Evolutionary conservation across 2,888 invertebrate genomes (phyloP), one percentile per base, ranked within the genome.

Genomic region (Micoletzkya japonica): DNA sequence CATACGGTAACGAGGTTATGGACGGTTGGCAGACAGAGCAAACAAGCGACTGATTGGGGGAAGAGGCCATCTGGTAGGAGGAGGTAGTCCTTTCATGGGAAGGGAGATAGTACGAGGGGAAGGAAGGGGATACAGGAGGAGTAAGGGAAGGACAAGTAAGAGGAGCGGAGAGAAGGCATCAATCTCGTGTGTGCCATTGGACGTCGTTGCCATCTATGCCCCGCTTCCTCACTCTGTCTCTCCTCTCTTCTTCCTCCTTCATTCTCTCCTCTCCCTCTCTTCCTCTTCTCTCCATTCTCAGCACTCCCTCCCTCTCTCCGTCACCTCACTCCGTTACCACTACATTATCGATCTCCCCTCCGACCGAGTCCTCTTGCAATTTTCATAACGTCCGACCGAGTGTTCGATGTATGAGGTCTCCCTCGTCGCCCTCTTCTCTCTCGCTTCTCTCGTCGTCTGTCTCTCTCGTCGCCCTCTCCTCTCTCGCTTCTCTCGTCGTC

Each of bases 401-500:
- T n/a, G n/a, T 20, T 20, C 20, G 44, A 44, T 10, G 44, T 10
- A 44, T 44, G 44, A 44, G 20, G 20, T 44, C 20, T 44, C 10
- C 44, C 44, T 14, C 20, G 14, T 44, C 14, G 10, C 44, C 44
- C 20, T 20, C 20, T 44, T 20, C 20, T 14, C 44, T 44, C 44
- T 44, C 44, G 44, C 44, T 44, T 44, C 44, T 44, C 44, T 44
- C 20, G 20, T 44, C 20, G 56, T 36, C 52, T 52, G 50, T 52
- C 52, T 34, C 64, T 20, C 52, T 52, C 30, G 50, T 24, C 24
- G 2, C 4, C 34, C 4, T 52, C n/a, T 34, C 26, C 49, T 61
- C 50, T 36, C 30, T 34, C 50, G 6, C 59, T 58, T 30, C 59
- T 26, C 44, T 61, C 50, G 20, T 36, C 59, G 24, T 59, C 68